Conservation (phyloP, 2,113 vertebrate species). For the Boulengeromyrus knoepffleri region DNA sequence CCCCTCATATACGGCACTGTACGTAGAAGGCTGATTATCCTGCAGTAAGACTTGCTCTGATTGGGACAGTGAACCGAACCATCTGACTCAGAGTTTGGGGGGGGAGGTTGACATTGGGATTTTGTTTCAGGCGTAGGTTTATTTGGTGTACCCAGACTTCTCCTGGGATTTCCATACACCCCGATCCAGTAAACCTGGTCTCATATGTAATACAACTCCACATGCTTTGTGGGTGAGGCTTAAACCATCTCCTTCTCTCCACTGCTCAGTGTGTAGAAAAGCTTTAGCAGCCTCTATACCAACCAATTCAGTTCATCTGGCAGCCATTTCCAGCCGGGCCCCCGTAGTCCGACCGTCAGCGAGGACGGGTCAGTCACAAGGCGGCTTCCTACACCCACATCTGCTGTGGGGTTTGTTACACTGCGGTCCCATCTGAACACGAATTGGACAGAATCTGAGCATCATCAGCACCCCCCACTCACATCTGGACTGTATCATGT, state of each 20-base stretch:
- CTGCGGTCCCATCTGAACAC: neutral
- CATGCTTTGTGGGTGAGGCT: too few species aligned
- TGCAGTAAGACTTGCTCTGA: neutral
- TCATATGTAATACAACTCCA: too few species aligned
- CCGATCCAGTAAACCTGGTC: too few species aligned
- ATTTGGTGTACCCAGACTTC: too few species aligned
- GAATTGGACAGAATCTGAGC: neutral
- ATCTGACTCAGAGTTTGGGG: neutral
- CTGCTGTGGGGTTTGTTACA: neutral
- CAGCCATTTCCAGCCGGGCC: neutral
- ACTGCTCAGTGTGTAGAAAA: too few species aligned
- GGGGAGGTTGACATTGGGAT: neutral
- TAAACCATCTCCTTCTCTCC: too few species aligned
- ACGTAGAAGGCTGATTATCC: neutral
- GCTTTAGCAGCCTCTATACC: too few species aligned
- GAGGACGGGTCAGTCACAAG: neutral
- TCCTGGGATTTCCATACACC: too few species aligned
- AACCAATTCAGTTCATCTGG: too few species aligned
- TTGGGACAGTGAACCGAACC: neutral
- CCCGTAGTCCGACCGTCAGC: neutral
- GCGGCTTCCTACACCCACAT: neutral
- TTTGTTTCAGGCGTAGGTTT: neutral
- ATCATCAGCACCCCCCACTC: neutral
- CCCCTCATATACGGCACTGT: conserved; percentile 11
- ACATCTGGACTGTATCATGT: neutral